Conservation (phyloP, 1,140 invertebrate species). For the Homarus americanus region DNA sequence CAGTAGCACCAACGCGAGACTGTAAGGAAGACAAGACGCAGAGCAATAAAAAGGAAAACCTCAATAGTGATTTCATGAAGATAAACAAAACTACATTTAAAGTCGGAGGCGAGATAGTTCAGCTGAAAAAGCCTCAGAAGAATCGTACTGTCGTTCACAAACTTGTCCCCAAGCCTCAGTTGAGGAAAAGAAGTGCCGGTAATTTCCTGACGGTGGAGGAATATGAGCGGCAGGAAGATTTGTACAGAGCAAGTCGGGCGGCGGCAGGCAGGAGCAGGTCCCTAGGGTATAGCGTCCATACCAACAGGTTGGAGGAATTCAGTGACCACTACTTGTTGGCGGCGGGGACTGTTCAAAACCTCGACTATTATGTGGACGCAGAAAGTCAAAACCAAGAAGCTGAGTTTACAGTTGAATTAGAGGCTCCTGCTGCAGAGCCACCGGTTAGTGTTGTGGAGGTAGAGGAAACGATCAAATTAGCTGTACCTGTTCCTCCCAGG, state of each 20-base stretch:
- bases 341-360: neutral
- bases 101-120: slow-evolving; percentile 51
- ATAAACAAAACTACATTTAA: slow-evolving; percentile 58
- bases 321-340: slow-evolving; percentile 3
- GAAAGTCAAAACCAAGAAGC: slow-evolving; percentile 14
- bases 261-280: slow-evolving; percentile 17
- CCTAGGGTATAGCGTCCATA: slow-evolving; percentile 33
- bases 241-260: neutral
- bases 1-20: neutral
- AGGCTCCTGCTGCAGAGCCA: neutral
- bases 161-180: neutral
- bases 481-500: neutral
- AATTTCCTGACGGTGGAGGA: neutral
- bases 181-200: slow-evolving; percentile 19
- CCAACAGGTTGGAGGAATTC: slow-evolving; percentile 35
- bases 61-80: slow-evolving; percentile 30
- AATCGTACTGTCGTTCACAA: neutral
- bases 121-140: slow-evolving; percentile 40
- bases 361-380: neutral
- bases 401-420: slow-evolving; percentile 38
- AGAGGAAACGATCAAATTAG: slow-evolving; percentile 40
- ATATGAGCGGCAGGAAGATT: neutral
- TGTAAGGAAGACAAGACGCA: neutral
- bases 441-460: slow-evolving; percentile 3
- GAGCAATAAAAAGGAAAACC: neutral